These are phyloP conservation scores for Psammodynastes pulverulentus DNA, from an alignment of 2,113 vertebrate species.

Conservation along the genomic window DNA sequence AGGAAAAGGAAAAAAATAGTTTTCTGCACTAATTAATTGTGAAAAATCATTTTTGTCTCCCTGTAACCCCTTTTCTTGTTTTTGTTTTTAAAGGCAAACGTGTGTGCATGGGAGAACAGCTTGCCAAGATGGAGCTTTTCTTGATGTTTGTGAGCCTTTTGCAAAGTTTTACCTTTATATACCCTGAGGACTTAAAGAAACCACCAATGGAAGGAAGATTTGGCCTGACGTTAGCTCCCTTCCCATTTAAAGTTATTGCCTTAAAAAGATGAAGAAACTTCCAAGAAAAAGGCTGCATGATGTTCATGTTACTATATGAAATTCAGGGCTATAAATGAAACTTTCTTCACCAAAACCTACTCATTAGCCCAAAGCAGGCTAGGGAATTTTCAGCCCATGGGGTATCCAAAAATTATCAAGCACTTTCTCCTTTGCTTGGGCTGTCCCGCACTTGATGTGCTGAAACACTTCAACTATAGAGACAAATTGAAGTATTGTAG, in stretches of 20 bases:
- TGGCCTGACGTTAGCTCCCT: slow-evolving; percentile 86
- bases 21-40: neutral
- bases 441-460: neutral
- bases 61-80: neutral
- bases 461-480: neutral
- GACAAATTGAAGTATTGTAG: neutral
- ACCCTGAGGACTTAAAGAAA: slow-evolving; percentile 73
- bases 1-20: neutral
- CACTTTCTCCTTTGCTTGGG: neutral
- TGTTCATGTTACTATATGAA: slow-evolving; percentile 17
- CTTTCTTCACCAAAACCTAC: slow-evolving; percentile 13
- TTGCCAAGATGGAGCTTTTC: slow-evolving; percentile 97
- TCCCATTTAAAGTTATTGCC: slow-evolving; percentile 75
- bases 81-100: slow-evolving; percentile 78
- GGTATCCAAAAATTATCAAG: neutral
- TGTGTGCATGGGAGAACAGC: slow-evolving; percentile 93
- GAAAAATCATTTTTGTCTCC: neutral
- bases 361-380: neutral
- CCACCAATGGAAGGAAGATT: slow-evolving; percentile 84
- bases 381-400: neutral
- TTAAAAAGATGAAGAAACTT: slow-evolving; percentile 58
- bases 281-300: neutral
- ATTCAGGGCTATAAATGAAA: slow-evolving; percentile 21
- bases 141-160: slow-evolving; percentile 84
- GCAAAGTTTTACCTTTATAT: slow-evolving; percentile 82